Evolutionary conservation across 2,113 vertebrate species (phyloP), one percentile per base, ranked within the genome.

Genomic region (Okapia johnstoni): DNA sequence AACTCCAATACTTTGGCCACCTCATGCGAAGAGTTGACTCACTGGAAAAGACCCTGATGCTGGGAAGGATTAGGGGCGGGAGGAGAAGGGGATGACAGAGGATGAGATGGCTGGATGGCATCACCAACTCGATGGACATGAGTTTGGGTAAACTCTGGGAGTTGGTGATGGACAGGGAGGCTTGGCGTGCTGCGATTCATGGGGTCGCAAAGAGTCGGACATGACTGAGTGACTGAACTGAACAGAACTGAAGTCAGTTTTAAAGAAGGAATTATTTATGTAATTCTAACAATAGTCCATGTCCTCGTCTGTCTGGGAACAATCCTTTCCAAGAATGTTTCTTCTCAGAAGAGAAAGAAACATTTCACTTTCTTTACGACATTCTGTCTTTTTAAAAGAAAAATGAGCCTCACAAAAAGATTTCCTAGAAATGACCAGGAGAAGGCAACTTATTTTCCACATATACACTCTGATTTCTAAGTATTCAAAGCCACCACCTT

Each of bases 291-390:
- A 92, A 76, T 50, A 46, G 55, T 85, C 40, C 60, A 4, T 48
- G 60, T 80, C 48, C 19, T 25, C 4, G 28, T 90, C 28, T 50
- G 43, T 46, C 28, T 40, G 6, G 36, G 60, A 93, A 70, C 25
- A 85, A 50, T 7, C 1, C n/a, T 95, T 94, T 70, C 88, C 7
- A 23, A 55, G 85, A 96, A 94, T 50, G 40, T 50, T 83, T 80
- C 48, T 93, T 92, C 77, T 92, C 8, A 95, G 61, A 94, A 96
- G 57, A 95, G 54, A 84, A 90, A 60, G 50, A 85, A 93, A 63
- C 63, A 84, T 91, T 96, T 93, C 55, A 84, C 57, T 95, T 77
- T 52, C 33, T 81, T 60, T 76, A 40, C 2, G n/a, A 60, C 54
- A 79, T 25, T n/a, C 50, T 77, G 25, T 85, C 40, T 85, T 92